These are phyloP conservation scores for Brachyhypopomus occidentalis DNA, from an alignment of 2,113 vertebrate genomes.

Conservation along the genomic window DNA sequence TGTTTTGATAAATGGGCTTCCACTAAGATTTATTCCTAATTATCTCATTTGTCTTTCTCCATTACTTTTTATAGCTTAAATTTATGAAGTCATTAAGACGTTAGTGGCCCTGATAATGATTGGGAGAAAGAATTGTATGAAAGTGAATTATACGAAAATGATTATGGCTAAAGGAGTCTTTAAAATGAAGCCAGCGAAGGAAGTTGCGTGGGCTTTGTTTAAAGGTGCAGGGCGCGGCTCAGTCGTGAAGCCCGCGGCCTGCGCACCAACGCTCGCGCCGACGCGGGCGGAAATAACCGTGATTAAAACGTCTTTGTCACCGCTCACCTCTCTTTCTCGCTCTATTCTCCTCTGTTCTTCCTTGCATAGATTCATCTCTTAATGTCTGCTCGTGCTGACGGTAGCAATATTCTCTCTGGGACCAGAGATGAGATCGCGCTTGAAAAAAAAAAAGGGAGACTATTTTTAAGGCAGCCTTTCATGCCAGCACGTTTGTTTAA, in stretches of 20 bases:
- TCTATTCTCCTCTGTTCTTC: conserved; percentile 23
- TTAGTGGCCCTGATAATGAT: conserved; percentile 87
- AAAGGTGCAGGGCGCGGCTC: conserved; percentile 67
- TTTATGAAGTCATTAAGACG: conserved; percentile 98
- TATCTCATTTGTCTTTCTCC: conserved; percentile 99
- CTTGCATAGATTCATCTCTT: conserved; percentile 54
- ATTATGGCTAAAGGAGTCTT: conserved; percentile 85
- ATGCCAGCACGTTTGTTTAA: conserved; percentile 66
- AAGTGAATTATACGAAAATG: conserved; percentile 88
- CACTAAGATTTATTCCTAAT: conserved; percentile 99
- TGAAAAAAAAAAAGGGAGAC: conserved; percentile 12
- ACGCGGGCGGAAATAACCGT: conserved; percentile 67
- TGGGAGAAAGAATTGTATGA: conserved; percentile 87
- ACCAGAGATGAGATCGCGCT: conserved; percentile 36
- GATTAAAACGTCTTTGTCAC: conserved; percentile 75
- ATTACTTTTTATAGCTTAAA: conserved; percentile 99
- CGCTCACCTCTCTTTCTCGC: conserved; percentile 43
- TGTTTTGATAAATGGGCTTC: conserved; percentile 97
- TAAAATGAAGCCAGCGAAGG: conserved; percentile 74
- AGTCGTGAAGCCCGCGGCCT: conserved; percentile 32
- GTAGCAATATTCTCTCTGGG: conserved; percentile 58
- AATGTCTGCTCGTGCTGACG: conserved; percentile 57
- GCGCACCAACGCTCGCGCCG: conserved; percentile 48
- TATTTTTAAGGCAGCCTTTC: conserved; percentile 62
- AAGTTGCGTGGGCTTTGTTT: conserved; percentile 72